Conservation (phyloP, 2,888 invertebrate species). For the Marasmarcha lunaedactyla region DNA sequence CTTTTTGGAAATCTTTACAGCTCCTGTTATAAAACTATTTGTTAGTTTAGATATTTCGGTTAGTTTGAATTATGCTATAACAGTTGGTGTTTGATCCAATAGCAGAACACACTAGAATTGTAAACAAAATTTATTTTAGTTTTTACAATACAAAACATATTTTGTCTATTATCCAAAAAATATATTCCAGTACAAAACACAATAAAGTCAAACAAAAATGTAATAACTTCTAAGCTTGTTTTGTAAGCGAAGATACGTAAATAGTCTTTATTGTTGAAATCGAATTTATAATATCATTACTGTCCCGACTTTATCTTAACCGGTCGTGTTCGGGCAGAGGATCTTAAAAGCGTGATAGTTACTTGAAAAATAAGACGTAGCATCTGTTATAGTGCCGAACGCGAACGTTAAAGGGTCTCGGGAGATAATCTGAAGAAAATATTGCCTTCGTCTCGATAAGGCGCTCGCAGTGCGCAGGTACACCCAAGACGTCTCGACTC, state of each 20-base stretch:
- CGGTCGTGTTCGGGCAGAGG: constrained; percentile 23
- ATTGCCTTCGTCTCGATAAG: constrained; percentile 48
- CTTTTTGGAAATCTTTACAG: too few relatives aligned
- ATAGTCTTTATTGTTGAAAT: constrained; percentile 2
- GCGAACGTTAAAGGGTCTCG: constrained; percentile 46
- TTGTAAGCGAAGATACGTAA: too few relatives aligned
- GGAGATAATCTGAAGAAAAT: constrained; percentile 58
- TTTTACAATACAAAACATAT: neutral
- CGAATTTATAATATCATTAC: constrained; percentile 5
- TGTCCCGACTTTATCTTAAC: constrained; percentile 22
- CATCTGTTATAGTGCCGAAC: constrained; percentile 36
- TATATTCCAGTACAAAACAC: constrained; percentile 2
- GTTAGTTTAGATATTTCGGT: too few relatives aligned
- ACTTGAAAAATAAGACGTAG: constrained; percentile 56
- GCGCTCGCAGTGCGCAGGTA: constrained; percentile 51
- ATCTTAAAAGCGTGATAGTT: constrained; percentile 44
- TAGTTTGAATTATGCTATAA: too few relatives aligned
- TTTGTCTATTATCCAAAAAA: constrained; percentile 2
- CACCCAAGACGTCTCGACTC: constrained; percentile 51
- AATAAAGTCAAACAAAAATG: neutral
- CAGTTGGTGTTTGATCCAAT: too few relatives aligned
- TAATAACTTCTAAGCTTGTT: too few relatives aligned
- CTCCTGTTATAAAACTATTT: too few relatives aligned
- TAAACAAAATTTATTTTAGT: too few relatives aligned
- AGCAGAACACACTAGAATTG: too few relatives aligned